Base-by-base conservation (phyloP, 2,888 invertebrate species). In the Girardia tigrina region DNA sequence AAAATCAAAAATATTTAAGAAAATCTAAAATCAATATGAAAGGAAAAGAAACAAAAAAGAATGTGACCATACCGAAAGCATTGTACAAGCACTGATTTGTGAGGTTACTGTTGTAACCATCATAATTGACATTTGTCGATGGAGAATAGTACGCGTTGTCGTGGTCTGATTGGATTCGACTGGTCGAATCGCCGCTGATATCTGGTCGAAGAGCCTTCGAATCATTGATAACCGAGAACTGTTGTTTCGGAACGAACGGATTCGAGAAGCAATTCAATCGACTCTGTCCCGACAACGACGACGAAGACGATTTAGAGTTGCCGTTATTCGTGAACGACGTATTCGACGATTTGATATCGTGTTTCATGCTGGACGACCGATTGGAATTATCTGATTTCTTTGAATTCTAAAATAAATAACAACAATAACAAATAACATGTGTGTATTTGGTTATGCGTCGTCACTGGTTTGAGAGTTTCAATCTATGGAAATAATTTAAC, bases 81-180 rank as follows among this genome's bases (percentile, higher is more conserved):
- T n/a, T 56, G 23, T 56, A 56, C 23, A 56, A 56, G 23, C 56
- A 56, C 23, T 56, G 56, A 56, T 56, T 56, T 56, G 56, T 56
- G 20, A 56, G 4, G 23, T 56, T 56, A 16, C 56, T 56, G 56
- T 56, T 56, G 56, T 56, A 56, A 20, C 56, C 56, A 56, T 56
- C 56, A 16, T 56, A 56, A 56, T 56, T 56, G 20, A 56, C 23
- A n/a, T 56, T 56, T 20, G n/a, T 23, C n/a, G 56, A 56, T 56
- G n/a, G 56, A 8, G 56, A 16, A 56, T 56, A 56, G n/a, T 12
- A 56, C n/a, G 4, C 6, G 23, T 56, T 56, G 8, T 56, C 56
- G n/a, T 56, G 4, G 23, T 56, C 56, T 56, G 56, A 56, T 20
- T n/a, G 56, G 20, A 56, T 56, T 20, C 56, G 56, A 56, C 23